These are phyloP conservation scores for Cyrtorhinus lividipennis DNA, from an alignment of 1,140 invertebrate species.

Conservation along the genomic window DNA sequence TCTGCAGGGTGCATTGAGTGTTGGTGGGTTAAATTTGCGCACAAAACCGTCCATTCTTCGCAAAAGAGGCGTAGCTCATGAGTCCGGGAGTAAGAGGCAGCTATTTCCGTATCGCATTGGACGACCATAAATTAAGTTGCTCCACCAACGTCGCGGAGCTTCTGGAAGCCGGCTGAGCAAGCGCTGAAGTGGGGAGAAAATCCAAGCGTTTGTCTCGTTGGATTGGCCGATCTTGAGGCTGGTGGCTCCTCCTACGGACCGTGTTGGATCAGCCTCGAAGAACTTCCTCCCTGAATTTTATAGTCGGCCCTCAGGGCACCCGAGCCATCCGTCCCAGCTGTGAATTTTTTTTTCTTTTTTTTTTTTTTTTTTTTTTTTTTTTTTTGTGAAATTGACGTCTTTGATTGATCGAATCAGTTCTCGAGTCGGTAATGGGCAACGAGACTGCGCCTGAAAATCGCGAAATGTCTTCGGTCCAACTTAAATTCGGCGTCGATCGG, in stretches of 20 bases:
- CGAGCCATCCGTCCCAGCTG: background rate
- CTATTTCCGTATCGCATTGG: background rate
- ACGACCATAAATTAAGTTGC: background rate
- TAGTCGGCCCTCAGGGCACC: background rate
- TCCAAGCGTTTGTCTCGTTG: background rate
- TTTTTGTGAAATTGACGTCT: background rate
- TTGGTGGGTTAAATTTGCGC: no score
- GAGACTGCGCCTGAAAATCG: background rate
- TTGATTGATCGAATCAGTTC: background rate
- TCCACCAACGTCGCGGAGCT: background rate
- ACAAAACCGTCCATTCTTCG: no score
- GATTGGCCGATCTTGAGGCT: background rate
- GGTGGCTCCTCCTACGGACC: background rate
- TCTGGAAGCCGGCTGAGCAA: background rate
- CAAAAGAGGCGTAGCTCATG: no score
- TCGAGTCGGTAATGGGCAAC: background rate
- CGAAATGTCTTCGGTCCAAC: slow-evolving; percentile 2
- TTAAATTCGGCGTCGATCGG: slow-evolving; percentile 37
- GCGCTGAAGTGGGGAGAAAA: background rate
- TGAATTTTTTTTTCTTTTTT: background rate
- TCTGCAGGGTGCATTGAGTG: no score
- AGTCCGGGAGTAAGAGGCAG: no score
- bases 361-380: background rate
- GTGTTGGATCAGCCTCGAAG: background rate
- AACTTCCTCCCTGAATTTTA: background rate